Evolutionary conservation across 2,888 invertebrate species (phyloP).

Genomic region (Ennomos quercinarius): DNA sequence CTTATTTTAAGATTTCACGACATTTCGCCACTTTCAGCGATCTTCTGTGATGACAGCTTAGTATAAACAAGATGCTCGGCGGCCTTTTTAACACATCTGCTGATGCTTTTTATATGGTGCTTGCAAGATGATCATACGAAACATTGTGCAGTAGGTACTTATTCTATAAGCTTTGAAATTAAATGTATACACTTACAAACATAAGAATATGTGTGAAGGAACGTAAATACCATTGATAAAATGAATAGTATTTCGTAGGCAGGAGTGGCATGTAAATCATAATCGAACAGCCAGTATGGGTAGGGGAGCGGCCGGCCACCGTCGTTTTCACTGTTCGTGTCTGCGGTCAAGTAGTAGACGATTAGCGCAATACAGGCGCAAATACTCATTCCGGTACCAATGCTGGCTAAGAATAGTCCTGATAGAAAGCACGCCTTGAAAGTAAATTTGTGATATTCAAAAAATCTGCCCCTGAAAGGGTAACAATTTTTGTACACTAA

Average conservation of each 20-base stretch:
- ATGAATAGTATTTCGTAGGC: constrained; percentile 18
- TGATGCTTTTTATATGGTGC: too few relatives aligned
- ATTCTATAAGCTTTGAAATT: too few relatives aligned
- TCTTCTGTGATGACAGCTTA: too few relatives aligned
- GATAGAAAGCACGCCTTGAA: constrained; percentile 21
- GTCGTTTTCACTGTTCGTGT: background rate
- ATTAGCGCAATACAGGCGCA: constrained; percentile 11
- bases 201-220: constrained; percentile 16
- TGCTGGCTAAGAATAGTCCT: constrained; percentile 4
- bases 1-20: too few relatives aligned
- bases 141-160: background rate
- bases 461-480: constrained; percentile 30
- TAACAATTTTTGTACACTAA: background rate
- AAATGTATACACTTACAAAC: constrained; percentile 23
- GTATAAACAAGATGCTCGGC: too few relatives aligned
- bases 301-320: constrained; percentile 23
- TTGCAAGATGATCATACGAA: too few relatives aligned
- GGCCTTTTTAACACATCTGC: too few relatives aligned
- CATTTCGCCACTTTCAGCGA: too few relatives aligned
- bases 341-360: background rate
- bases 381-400: constrained; percentile 11
- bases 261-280: constrained; percentile 20
- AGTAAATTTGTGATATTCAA: constrained; percentile 27
- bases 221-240: constrained; percentile 5
- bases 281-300: constrained; percentile 20